These are phyloP conservation scores for Chrysemys picta DNA, from an alignment of 2,113 vertebrate genomes.

Conservation along the genomic window DNA sequence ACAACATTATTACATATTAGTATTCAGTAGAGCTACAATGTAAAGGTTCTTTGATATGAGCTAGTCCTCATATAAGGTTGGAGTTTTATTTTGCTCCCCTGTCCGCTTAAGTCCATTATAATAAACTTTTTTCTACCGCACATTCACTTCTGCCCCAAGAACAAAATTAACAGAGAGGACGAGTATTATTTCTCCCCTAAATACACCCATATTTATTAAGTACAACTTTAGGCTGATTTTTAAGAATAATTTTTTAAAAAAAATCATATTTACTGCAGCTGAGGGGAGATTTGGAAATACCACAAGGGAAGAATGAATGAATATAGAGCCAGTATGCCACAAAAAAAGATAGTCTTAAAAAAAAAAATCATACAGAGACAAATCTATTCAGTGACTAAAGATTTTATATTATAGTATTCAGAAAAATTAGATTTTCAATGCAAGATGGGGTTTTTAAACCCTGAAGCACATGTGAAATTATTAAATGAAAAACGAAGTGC, in stretches of 20 bases:
- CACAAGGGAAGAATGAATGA: neutral
- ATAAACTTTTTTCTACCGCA: neutral
- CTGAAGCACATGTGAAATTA: neutral
- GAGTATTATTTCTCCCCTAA: neutral
- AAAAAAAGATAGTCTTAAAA: neutral
- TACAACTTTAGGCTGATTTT: neutral
- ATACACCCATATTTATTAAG: neutral
- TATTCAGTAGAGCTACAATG: neutral
- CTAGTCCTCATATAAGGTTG: neutral
- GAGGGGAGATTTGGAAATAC: neutral
- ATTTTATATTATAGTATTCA: rapidly evolving
- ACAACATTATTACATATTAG: neutral
- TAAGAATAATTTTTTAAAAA: neutral
- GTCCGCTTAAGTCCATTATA: neutral
- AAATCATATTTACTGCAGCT: neutral
- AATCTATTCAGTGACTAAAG: neutral
- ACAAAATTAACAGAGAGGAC: neutral
- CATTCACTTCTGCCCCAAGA: neutral
- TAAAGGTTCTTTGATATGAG: neutral
- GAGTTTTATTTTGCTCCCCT: neutral
- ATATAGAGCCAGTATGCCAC: neutral
- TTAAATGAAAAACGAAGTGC: rapidly evolving
- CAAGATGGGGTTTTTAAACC: neutral
- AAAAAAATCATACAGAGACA: neutral
- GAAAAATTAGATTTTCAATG: rapidly evolving